Evolutionary conservation across 2,888 invertebrate species (phyloP), one percentile per base, ranked within the genome.

Genomic region (Himalopsyche anomala): DNA sequence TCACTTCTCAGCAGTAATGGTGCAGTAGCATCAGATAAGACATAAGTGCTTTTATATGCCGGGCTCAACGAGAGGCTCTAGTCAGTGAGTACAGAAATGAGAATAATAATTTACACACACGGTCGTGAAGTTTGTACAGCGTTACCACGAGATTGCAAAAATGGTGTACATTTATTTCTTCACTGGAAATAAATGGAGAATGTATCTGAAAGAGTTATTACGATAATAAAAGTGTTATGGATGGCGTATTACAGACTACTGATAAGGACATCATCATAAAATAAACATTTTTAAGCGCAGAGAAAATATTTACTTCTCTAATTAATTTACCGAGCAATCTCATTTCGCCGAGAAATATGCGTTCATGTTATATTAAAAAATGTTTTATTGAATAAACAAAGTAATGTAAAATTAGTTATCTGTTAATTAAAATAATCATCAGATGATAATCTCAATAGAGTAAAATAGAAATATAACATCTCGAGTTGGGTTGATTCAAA

Each of bases 1-100:
- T 74, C 74, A 74, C 74, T 36, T 15, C 74, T 74, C 74, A 36
- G 74, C 36, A 36, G 74, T 74, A 74, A 38, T 74, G 74, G 28
- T 74, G 36, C 74, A 74, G 74, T 74, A 74, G 74, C 36, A 74
- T 74, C 74, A 74, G 74, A 74, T 74, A 74, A 74, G 38, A 74
- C 19, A 11, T 74, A 74, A 74, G 74, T 74, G 74, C 74, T 74
- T 74, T 74, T 74, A 74, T 74, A 74, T 36, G 28, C 62, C 8
- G 19, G 5, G 74, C 36, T 74, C 74, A 74, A 36, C 36, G 38
- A 28, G 74, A 74, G 12, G 12, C 74, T 36, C 19, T 74, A 28
- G 74, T 36, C 38, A 28, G 74, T 5, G 74, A 38, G 28, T 74
- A 74, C 38, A 36, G 36, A 74, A 62, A 28, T 62, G 62, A n/a